phyloP scores from a whole-genome alignment of 2,113 vertebrate species.

The Psephotus haematonotus region DNA sequence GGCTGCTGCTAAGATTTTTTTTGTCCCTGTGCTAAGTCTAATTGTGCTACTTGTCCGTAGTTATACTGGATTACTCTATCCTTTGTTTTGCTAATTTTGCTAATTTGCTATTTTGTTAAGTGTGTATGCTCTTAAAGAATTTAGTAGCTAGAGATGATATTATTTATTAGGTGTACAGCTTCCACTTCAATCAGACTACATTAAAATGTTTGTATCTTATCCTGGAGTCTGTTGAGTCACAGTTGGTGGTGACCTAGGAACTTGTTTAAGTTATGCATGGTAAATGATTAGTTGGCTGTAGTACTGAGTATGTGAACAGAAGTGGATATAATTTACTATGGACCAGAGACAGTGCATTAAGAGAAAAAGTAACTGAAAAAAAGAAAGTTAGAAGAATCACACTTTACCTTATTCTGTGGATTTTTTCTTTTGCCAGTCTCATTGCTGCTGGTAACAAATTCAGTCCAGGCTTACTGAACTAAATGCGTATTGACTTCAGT shows the following conservation, averaged over 20 bases:
- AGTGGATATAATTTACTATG: background rate
- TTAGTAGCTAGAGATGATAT: background rate
- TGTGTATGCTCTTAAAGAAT: background rate
- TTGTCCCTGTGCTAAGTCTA: background rate
- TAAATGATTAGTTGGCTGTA: background rate
- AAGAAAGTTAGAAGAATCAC: background rate
- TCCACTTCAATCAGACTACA: background rate
- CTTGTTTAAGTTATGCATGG: background rate
- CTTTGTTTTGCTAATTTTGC: background rate
- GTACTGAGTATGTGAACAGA: background rate
- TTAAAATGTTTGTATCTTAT: background rate
- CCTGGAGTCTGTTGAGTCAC: background rate
- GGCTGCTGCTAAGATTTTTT: background rate
- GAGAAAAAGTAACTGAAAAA: background rate
- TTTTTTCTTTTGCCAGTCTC: background rate
- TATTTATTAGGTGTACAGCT: background rate
- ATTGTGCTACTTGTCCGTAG: background rate
- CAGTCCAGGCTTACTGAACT: background rate
- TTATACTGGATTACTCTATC: background rate
- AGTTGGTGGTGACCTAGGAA: background rate
- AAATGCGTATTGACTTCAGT: background rate
- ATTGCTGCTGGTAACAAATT: background rate
- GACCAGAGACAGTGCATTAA: background rate
- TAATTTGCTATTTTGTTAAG: background rate
- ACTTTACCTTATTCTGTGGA: background rate